phyloP scores from a whole-genome alignment of 2,113 vertebrate genomes.

The Cynopterus brachyotis region DNA sequence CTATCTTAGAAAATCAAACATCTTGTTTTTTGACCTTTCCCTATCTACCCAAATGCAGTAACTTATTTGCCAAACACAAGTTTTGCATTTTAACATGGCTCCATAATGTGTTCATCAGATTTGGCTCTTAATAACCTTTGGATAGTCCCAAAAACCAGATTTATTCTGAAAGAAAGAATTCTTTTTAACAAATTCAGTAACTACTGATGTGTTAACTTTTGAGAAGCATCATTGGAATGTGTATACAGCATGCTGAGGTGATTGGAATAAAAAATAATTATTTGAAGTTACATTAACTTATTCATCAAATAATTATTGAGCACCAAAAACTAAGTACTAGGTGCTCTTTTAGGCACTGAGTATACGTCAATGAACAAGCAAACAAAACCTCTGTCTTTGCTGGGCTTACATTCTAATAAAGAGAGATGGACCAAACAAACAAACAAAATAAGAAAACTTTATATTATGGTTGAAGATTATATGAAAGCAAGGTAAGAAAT shows the following conservation, averaged over 20 bases:
- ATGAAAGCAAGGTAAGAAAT: background rate
- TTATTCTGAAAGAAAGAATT: constrained; percentile 2
- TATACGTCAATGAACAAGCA: background rate
- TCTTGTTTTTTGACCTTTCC: constrained; percentile 5
- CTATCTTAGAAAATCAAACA: constrained; percentile 14
- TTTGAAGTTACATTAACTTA: background rate
- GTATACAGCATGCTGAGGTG: background rate
- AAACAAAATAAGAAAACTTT: background rate
- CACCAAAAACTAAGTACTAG: background rate
- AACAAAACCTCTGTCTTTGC: background rate
- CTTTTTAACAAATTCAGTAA: background rate
- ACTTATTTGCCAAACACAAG: background rate
- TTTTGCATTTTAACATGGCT: constrained; percentile 26
- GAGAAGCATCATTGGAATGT: background rate
- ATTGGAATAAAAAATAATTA: constrained; percentile 19
- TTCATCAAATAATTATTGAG: background rate
- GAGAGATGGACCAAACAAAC: background rate
- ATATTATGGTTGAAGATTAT: background rate
- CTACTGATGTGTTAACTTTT: background rate
- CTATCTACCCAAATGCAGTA: background rate
- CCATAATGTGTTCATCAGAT: constrained; percentile 11
- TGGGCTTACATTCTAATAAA: background rate
- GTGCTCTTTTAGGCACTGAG: background rate
- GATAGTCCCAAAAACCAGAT: background rate
- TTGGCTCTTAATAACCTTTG: constrained; percentile 5